Conservation (phyloP, 2,888 invertebrate species). For the Ormyrus rosae region DNA sequence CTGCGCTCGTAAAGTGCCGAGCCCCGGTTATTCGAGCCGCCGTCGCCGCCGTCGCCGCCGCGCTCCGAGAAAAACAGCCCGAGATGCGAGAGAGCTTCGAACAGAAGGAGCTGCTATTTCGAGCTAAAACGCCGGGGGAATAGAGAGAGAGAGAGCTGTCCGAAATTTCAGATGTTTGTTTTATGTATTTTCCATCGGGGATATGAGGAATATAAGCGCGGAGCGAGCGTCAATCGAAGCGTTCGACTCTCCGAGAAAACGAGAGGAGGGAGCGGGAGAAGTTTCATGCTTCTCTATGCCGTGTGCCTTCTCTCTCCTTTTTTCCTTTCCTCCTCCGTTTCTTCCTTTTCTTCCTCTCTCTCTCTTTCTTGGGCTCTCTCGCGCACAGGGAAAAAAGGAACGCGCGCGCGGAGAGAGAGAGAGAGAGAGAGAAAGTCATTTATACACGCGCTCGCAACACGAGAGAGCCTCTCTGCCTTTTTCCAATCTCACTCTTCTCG, state of each 20-base stretch:
- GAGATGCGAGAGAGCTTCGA: background rate
- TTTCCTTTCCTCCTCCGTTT: background rate
- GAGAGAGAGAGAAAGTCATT: background rate
- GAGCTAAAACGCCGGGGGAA: background rate
- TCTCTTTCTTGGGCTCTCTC: no score
- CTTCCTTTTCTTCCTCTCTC: background rate
- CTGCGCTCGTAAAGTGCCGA: background rate
- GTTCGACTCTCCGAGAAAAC: no score
- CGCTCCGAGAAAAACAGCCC: background rate
- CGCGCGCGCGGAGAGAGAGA: background rate
- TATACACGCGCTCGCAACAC: background rate
- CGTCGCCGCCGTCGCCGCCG: background rate
- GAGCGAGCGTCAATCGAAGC: background rate
- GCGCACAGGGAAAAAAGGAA: background rate
- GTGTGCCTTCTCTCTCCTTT: background rate
- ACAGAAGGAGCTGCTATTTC: background rate
- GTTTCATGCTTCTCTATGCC: background rate
- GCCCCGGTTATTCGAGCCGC: background rate
- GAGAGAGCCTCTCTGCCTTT: background rate
- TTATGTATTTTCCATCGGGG: background rate
- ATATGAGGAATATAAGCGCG: background rate
- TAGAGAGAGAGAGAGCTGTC: background rate
- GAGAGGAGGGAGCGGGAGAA: background rate
- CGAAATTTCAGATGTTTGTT: background rate
- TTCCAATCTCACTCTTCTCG: background rate